phyloP scores from a whole-genome alignment of 2,113 vertebrate species.

The Gasterosteus nipponicus region DNA sequence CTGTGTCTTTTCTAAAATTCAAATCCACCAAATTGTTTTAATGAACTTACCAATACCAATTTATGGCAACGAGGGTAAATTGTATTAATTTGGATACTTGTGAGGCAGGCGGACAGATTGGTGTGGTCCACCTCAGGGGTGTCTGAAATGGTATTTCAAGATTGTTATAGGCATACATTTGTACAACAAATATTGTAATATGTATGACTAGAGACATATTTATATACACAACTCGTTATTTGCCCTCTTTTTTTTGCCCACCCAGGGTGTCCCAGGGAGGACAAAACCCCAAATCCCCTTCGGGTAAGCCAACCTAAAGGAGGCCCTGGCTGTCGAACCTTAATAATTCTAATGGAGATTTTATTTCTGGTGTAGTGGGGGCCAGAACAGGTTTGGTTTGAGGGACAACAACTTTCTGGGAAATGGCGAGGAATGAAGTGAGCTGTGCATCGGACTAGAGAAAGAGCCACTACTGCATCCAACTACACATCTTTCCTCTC shows the following conservation, averaged over 20 bases:
- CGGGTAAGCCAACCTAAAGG: not conserved
- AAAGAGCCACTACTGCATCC: not conserved
- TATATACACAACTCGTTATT: not conserved
- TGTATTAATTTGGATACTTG: not conserved
- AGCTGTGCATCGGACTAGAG: slow-evolving; percentile 1
- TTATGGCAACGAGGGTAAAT: not conserved
- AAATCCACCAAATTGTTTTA: not conserved
- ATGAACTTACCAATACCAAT: not conserved
- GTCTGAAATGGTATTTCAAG: not conserved
- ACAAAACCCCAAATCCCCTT: not conserved
- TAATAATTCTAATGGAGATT: slow-evolving; percentile 21
- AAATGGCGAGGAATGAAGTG: slow-evolving; percentile 23
- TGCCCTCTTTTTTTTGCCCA: too few species aligned
- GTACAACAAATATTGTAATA: not conserved
- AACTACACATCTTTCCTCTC: not conserved
- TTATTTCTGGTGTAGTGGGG: slow-evolving; percentile 9
- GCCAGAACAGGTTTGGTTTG: slow-evolving; percentile 26
- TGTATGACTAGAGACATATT: not conserved
- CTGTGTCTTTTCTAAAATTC: too few species aligned
- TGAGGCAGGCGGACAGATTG: not conserved
- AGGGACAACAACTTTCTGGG: slow-evolving; percentile 47
- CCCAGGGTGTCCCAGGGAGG: not conserved
- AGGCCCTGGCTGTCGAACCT: not conserved
- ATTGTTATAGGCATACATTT: not conserved
- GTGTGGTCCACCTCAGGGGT: not conserved